phyloP scores from a whole-genome alignment of 2,113 vertebrate species.

The Alethe diademata region DNA sequence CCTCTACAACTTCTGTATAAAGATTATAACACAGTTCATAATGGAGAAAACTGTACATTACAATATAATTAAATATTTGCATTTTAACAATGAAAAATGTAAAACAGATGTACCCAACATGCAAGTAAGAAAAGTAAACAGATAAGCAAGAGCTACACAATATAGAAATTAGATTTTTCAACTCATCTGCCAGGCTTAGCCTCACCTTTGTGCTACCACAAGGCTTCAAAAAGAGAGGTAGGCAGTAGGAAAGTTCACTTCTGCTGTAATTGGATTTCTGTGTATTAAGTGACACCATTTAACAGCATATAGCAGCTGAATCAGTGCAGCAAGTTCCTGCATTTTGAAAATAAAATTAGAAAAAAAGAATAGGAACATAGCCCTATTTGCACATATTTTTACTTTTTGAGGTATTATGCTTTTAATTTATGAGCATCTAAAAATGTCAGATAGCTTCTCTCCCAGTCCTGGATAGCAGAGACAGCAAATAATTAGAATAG shows the following conservation, averaged over 20 bases:
- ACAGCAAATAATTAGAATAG: not conserved
- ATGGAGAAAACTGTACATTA: not conserved
- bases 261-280: not conserved
- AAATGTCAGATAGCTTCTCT: not conserved
- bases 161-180: not conserved
- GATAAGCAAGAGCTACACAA: not conserved
- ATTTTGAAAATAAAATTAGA: not conserved
- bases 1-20: not conserved
- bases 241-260: not conserved
- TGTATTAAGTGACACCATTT: not conserved
- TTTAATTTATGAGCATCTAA: not conserved
- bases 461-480: accelerated
- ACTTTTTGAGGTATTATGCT: not conserved
- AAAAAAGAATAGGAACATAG: not conserved
- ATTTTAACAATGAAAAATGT: not conserved
- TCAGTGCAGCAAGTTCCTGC: not conserved
- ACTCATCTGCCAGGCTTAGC: not conserved
- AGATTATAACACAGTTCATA: not conserved
- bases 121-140: not conserved
- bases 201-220: not conserved
- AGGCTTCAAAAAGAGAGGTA: not conserved
- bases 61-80: not conserved
- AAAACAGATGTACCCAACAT: not conserved
- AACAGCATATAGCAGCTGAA: not conserved
- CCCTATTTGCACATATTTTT: not conserved